Conservation (phyloP, 1,140 invertebrate species). For the Saccostrea glomerata region DNA sequence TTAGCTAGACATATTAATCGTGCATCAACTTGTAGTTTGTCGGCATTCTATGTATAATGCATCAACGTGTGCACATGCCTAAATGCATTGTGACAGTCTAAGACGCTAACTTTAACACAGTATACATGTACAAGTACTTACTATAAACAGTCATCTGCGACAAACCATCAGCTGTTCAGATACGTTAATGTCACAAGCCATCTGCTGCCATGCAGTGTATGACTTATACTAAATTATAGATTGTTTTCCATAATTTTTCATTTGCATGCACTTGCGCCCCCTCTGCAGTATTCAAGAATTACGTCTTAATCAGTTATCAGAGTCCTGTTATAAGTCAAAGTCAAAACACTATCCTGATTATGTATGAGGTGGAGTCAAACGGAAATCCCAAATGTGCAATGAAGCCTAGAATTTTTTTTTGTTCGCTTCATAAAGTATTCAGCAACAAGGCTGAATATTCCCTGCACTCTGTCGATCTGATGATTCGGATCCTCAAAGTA, state of each 20-base stretch:
- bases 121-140: background rate
- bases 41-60: no score
- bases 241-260: background rate
- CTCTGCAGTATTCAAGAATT: background rate
- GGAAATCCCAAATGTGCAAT: background rate
- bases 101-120: no score
- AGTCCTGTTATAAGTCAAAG: background rate
- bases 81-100: no score
- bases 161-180: background rate
- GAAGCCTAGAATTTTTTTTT: background rate
- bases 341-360: background rate
- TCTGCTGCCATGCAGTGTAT: background rate
- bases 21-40: no score
- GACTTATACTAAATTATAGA: background rate
- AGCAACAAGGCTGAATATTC: background rate
- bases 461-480: background rate
- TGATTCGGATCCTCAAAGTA: background rate
- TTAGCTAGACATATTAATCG: no score
- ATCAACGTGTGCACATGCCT: no score
- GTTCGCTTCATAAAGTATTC: slow-evolving; percentile 5
- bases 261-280: background rate
- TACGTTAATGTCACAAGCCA: background rate
- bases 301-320: background rate
- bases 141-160: background rate
- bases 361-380: background rate